These are phyloP conservation scores for Stichopus horrens DNA, from an alignment of 53 echinoderm and acorn worm genomes.

Conservation along the genomic window DNA sequence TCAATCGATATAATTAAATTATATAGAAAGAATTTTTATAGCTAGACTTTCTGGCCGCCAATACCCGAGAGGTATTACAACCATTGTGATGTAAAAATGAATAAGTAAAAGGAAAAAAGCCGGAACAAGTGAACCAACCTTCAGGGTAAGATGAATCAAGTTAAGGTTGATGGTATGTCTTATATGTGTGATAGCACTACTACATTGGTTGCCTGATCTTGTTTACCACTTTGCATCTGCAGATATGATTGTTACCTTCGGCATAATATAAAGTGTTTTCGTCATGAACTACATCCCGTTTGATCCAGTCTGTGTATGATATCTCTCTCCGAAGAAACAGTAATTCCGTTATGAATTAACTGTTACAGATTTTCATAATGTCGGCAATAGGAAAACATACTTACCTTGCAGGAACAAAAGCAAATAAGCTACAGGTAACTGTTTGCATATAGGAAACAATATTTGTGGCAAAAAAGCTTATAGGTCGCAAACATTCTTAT, in stretches of 20 bases:
- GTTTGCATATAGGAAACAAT: too few species aligned
- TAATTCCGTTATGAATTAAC: too few species aligned
- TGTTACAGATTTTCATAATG: too few species aligned
- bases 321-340: too few species aligned
- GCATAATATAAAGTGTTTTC: not conserved
- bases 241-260: not conserved
- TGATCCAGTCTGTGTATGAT: too few species aligned
- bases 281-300: too few species aligned
- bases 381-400: too few species aligned
- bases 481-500: too few species aligned
- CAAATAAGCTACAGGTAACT: too few species aligned
- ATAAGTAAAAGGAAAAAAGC: not conserved
- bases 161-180: not conserved
- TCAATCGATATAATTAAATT: constrained; percentile 37
- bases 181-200: not conserved
- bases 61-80: not conserved
- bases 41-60: not conserved
- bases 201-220: not conserved
- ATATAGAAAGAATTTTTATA: constrained; percentile 14
- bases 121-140: not conserved
- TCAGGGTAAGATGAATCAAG: not conserved
- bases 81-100: not conserved
- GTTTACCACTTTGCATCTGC: not conserved
- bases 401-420: too few species aligned
- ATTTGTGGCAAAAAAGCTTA: too few species aligned